Evolutionary conservation across 2,888 invertebrate species (phyloP).

Genomic region (Tenthredo distinguenda): DNA sequence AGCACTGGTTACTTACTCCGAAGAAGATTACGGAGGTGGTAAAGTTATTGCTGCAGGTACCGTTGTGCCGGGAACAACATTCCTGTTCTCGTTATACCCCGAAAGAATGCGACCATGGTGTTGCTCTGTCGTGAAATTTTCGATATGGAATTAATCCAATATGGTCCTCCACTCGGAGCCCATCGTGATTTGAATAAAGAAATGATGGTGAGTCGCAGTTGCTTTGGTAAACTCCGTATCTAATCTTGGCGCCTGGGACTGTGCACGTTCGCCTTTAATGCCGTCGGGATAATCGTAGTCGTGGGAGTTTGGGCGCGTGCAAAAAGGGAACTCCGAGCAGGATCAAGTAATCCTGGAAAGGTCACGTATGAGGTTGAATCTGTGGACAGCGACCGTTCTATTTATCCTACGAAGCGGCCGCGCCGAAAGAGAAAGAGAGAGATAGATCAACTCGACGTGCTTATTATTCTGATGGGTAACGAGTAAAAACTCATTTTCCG

Average conservation of each 20-base stretch:
- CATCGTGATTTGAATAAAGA: background rate
- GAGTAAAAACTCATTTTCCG: background rate
- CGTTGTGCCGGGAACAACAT: background rate
- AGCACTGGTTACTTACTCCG: background rate
- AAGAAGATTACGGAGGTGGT: background rate
- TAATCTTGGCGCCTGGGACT: background rate
- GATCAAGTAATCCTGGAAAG: background rate
- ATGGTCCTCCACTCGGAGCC: background rate
- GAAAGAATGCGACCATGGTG: background rate
- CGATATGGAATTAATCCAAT: background rate
- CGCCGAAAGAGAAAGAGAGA: background rate
- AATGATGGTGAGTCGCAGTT: background rate
- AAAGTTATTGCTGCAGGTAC: conserved; percentile 8
- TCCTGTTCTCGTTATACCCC: background rate
- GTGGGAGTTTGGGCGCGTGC: background rate
- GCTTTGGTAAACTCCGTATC: background rate
- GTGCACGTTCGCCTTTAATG: conserved; percentile 6
- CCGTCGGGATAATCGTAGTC: background rate
- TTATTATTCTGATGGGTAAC: conserved; percentile 1
- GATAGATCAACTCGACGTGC: background rate
- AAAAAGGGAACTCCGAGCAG: background rate
- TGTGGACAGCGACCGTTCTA: background rate
- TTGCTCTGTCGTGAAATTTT: background rate
- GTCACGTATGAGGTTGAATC: conserved; percentile 1
- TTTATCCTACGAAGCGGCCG: background rate